Base-by-base conservation (phyloP, 2,113 vertebrate species). In the Apodemus sylvaticus region DNA sequence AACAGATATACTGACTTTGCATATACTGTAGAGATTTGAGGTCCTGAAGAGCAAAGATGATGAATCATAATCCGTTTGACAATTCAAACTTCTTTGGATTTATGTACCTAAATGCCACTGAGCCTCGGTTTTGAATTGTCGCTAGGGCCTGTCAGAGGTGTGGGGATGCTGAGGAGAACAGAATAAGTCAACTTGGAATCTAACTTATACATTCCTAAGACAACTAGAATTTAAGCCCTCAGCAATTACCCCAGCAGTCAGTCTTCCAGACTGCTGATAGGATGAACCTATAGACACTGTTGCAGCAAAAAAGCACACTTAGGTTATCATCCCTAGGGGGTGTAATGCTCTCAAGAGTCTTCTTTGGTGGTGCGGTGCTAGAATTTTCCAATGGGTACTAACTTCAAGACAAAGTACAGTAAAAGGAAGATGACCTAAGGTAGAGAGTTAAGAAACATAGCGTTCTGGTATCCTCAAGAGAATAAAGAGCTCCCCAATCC, bases 71-170 rank as follows among this genome's bases (percentile, higher is more conserved):
- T 83, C 36, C 68, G 31, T 70, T 31, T 68, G 70, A 76, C 17
- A 83, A 94, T 91, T 97, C 94, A 58, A 86, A 82, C 94, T 86
- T 90, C 73, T 95, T 77, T 78, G 34, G 10, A 73, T 11, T 70
- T 17, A 55, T 66, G 53, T 36, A 13, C 16, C 45, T 92, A 34
- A 42, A 51, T 51, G 64, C 36, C 22, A 45, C 26, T 29, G 42
- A 73, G n/a, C 14, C 74, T 79, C 85, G 51, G 36, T 89, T 95
- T 95, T 96, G 48, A 95, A 79, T 60, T 91, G 20, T 53, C 60
- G 68, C n/a, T 48, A 22, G 31, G 31, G 86, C 13, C 26, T 51
- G 14, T 83, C n/a, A 73, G 11, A 48, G 26, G 66, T 20, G 20
- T 77, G 2, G 31, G 29, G 64, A 82, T 36, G 1, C 4, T 79